Base-by-base conservation (phyloP, 1,140 invertebrate genomes). In the Hermatobates lingyangjiaoensis region DNA sequence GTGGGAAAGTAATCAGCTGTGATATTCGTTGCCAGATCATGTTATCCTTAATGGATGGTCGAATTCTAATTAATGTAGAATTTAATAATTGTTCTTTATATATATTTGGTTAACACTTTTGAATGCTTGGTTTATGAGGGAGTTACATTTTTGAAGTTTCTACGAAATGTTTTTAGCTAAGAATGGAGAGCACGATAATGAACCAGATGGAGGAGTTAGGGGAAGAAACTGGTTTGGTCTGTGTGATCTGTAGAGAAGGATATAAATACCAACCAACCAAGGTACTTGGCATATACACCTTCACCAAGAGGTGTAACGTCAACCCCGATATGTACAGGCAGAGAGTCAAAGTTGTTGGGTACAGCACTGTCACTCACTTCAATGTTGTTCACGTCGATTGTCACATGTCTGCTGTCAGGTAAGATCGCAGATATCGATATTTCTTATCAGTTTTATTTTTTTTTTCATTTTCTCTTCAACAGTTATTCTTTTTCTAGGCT, bases 371-470 rank as follows among this genome's bases (percentile, higher is more conserved):
- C 2, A 93, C 90, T 2, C 93, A 98, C 71, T 97, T 97, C 69
- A 98, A 98, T 68, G 81, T 97, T 12, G 90, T 98, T 2, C 94
- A 98, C 68, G 82, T 96, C 12, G 92, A 98, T 64, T 98, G 94
- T 64, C 93, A 98, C 66, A 90, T 92, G 74, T 88, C 88, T 10
- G 93, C 93, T 45, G 92, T 98, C 28, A 68, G 79, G 27, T 62
- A 54, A 49, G 54, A 1, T 3, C 14, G 7, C 28, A 7, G 28
- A 15, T 15, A 7, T 15, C 28, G 7, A 7, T 34, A 15, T 34
- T 34, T 34, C 5, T 48, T 15, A 25, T 48, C 23, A 12, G 12
- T 25, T 27, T 10, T 48, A 20, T 10, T 14, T 12, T 48, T 20
- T 26, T 27, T 24, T 48, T 48, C 12, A 10, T 25, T 48, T 48